Base-by-base conservation (phyloP, 2,888 invertebrate genomes). In the Cactoblastis cactorum region DNA sequence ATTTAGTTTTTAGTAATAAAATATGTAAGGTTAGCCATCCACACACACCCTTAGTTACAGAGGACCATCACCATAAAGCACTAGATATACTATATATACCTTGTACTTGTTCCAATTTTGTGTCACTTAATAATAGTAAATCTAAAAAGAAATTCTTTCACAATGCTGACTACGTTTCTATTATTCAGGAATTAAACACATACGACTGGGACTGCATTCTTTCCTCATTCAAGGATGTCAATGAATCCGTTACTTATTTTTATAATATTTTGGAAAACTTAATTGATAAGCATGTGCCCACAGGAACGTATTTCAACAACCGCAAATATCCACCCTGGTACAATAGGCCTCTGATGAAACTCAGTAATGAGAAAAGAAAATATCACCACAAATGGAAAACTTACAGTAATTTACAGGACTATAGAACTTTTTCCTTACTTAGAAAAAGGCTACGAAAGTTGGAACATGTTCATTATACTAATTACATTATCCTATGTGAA, bases 311-410 rank as follows among this genome's bases (percentile, higher is more conserved):
- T 12, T 9, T 28, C 18, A 39, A 39, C 19, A 18, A 22, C 22
- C 22, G 11, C 12, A 52, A 14, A 11, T 52, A 35, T 35, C 50
- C 52, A 3, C 52, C 50, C 0, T 55, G 54, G 54, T 51, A 41
- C 17, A 48, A 22, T 1, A 45, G 24, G 9, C 28, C 52, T 1
- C 43, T 54, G 2, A 37, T 47, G 0, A 47, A 50, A 19, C n/a
- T 53, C 4, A 24, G 22, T 14, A 48, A 50, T 5, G 52, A 54
- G 3, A 52, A 54, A 45, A 5, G 17, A 8, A 50, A 51, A 43
- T 48, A 24, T 28, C 51, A 49, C 24, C 28, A 37, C 24, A 49
- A 49, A 35, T 52, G 49, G 50, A 52, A 55, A 47, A 37, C 5
- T 0, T 54, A 54, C 34, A 48, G 48, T n/a, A 38, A 49, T 8